Conservation (phyloP, 2,888 invertebrate genomes). For the Dryadula phaetusa region DNA sequence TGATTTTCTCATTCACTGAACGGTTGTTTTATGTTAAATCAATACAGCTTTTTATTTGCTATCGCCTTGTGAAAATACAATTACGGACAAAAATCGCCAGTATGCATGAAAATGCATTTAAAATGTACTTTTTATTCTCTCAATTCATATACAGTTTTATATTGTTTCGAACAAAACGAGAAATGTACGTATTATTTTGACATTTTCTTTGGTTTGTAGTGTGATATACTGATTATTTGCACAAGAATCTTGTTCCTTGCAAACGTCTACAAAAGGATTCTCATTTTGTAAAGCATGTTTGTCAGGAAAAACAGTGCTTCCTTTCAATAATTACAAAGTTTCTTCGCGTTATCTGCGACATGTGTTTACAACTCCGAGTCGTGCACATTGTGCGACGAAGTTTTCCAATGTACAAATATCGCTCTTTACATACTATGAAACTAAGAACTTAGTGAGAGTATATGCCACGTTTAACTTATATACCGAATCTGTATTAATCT, state of each 20-base stretch:
- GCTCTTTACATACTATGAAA: slow-evolving; percentile 22
- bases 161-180: not conserved
- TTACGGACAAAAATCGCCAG: slow-evolving; percentile 30
- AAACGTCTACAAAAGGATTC: not conserved
- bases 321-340: slow-evolving; percentile 39
- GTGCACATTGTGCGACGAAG: slow-evolving; percentile 36
- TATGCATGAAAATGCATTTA: slow-evolving; percentile 30
- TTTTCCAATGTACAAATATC: slow-evolving; percentile 40
- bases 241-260: not conserved
- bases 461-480: not conserved
- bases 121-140: slow-evolving; percentile 24
- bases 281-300: not conserved
- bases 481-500: not conserved
- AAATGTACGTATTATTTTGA: not conserved
- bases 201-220: not conserved
- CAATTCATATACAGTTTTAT: slow-evolving; percentile 16
- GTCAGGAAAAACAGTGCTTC: slow-evolving; percentile 29
- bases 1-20: slow-evolving; percentile 32
- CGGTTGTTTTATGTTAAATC: slow-evolving; percentile 34
- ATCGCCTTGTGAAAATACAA: slow-evolving; percentile 34
- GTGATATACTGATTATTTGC: not conserved
- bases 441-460: not conserved
- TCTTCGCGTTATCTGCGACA: slow-evolving; percentile 39
- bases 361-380: slow-evolving; percentile 40
- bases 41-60: slow-evolving; percentile 37